These are phyloP conservation scores for Zaprionus camerounensis DNA, from an alignment of 1,140 invertebrate species.

Conservation along the genomic window DNA sequence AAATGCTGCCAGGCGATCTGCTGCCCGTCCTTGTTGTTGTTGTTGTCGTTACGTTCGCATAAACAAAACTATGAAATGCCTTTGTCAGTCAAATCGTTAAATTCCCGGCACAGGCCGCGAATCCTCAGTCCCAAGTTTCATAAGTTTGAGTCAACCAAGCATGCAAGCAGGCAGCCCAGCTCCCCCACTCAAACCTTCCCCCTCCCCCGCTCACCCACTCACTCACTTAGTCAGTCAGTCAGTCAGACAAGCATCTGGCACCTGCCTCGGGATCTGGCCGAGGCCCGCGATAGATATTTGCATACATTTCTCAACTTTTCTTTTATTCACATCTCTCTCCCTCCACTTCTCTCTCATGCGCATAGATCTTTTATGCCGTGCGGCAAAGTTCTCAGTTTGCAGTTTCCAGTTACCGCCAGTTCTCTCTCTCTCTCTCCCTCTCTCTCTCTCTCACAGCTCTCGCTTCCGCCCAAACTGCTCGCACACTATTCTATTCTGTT, in stretches of 20 bases:
- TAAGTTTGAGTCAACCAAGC: conserved; percentile 54
- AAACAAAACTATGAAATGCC: conserved; percentile 76
- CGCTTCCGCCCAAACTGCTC: conserved; percentile 12
- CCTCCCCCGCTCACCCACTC: conserved; percentile 1
- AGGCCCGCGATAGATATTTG: conserved; percentile 69
- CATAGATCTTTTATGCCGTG: conserved; percentile 41
- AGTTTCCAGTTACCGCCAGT: conserved; percentile 5
- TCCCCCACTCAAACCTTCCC: background rate
- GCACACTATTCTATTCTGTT: conserved; percentile 30
- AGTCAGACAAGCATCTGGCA: conserved; percentile 59
- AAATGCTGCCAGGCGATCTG: conserved; percentile 24
- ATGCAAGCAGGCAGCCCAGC: conserved; percentile 25
- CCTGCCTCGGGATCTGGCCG: conserved; percentile 55
- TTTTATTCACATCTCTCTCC: conserved; percentile 38
- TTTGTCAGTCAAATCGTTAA: conserved; percentile 80
- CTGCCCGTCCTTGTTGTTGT: conserved; percentile 1
- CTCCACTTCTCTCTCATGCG: conserved; percentile 7
- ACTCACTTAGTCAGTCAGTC: conserved; percentile 26
- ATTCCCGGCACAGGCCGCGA: conserved; percentile 46
- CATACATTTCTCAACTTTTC: conserved; percentile 74
- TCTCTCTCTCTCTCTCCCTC: background rate
- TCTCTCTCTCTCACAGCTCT: conserved; percentile 19
- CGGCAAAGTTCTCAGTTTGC: conserved; percentile 17
- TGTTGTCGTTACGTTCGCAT: conserved; percentile 47
- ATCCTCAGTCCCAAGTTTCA: conserved; percentile 54